phyloP scores from a whole-genome alignment of 2,888 invertebrate species.

The Anticlea derivata region DNA sequence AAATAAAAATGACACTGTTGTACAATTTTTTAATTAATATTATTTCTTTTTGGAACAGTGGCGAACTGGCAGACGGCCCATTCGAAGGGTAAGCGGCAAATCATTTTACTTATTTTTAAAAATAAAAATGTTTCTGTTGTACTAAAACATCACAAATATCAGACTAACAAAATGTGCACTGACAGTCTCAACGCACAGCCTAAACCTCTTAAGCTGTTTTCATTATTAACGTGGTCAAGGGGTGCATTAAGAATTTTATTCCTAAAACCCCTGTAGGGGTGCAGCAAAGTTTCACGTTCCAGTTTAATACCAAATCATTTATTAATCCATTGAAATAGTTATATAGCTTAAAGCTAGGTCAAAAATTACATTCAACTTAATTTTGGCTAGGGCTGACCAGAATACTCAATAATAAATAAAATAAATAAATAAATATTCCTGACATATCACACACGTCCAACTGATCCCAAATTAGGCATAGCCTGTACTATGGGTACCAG shows the following conservation, averaged over 20 bases:
- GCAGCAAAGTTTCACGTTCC: too few species aligned
- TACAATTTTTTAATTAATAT: slow-evolving; percentile 29
- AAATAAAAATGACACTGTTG: slow-evolving; percentile 16
- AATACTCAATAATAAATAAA: too few species aligned
- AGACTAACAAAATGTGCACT: slow-evolving; percentile 10
- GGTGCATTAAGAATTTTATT: neutral
- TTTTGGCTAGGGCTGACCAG: too few species aligned
- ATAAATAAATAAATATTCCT: too few species aligned
- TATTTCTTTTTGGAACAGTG: slow-evolving; percentile 33
- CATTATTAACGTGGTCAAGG: neutral
- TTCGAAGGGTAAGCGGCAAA: slow-evolving; percentile 30
- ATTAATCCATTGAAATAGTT: too few species aligned
- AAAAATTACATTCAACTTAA: too few species aligned
- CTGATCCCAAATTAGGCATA: too few species aligned
- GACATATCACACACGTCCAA: too few species aligned
- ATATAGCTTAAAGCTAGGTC: too few species aligned
- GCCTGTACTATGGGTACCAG: too few species aligned
- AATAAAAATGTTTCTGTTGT: neutral
- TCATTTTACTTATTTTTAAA: slow-evolving; percentile 15
- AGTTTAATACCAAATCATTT: too few species aligned
- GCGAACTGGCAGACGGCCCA: slow-evolving; percentile 33
- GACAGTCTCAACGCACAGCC: neutral
- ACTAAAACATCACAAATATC: slow-evolving; percentile 7
- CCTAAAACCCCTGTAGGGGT: too few species aligned
- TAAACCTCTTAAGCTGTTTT: neutral